These are phyloP conservation scores for Cebus imitator DNA, from an alignment of 2,113 vertebrate genomes.

Conservation along the genomic window DNA sequence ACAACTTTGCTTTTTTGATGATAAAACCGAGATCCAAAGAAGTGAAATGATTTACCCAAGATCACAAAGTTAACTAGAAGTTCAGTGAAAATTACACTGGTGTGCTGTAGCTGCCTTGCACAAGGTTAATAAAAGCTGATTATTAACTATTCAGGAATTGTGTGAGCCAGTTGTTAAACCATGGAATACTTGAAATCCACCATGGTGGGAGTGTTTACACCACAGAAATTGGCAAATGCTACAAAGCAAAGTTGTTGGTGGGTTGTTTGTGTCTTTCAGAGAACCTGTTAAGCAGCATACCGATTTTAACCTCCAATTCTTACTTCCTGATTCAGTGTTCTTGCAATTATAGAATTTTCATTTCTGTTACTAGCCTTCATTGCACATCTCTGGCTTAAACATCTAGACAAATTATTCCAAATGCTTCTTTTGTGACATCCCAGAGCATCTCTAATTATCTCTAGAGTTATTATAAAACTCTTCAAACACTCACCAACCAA, in stretches of 20 bases:
- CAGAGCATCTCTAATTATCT: slow-evolving; percentile 62
- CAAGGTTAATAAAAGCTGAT: background rate
- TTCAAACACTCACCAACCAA: slow-evolving; percentile 56
- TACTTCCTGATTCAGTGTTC: background rate
- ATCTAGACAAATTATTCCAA: slow-evolving; percentile 31
- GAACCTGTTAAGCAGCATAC: background rate
- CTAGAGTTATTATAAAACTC: slow-evolving; percentile 63
- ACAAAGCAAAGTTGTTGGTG: background rate
- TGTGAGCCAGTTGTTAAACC: background rate
- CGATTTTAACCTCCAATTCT: background rate
- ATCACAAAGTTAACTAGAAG: background rate
- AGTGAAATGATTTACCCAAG: background rate
- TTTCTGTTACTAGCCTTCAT: background rate
- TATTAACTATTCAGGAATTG: background rate
- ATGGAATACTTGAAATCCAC: background rate
- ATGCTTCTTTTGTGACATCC: slow-evolving; percentile 64
- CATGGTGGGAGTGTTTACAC: background rate
- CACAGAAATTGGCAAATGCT: background rate
- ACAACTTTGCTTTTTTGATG: background rate
- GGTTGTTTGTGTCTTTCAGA: background rate
- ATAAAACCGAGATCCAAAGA: slow-evolving; percentile 30
- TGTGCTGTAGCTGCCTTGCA: background rate
- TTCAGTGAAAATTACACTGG: background rate
- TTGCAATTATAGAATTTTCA: background rate
- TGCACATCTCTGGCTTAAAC: background rate